A percentile compares a stretch with the other conserved stretches of the same genome.
Conservation (phyloP, 1,140 invertebrate genomes). For the Neodiprion virginianus region DNA sequence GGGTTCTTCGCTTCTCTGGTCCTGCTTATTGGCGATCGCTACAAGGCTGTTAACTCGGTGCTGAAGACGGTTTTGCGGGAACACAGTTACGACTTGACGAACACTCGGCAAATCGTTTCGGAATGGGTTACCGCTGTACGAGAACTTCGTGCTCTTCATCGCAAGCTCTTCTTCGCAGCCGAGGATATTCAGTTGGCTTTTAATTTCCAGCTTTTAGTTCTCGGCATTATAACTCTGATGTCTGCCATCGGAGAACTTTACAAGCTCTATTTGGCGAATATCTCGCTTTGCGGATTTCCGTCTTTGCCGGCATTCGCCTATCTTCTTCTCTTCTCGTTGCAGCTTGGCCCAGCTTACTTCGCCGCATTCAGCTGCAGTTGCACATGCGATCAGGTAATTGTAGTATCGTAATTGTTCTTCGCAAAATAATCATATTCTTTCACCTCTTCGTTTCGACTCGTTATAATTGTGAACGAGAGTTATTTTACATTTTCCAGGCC, state of each 20-base stretch:
- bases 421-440: too few species aligned
- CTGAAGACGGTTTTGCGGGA: neutral
- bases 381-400: neutral
- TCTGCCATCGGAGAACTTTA: neutral
- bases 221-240: neutral
- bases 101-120: neutral
- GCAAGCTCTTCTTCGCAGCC: neutral
- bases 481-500: too few species aligned
- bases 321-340: neutral
- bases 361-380: neutral
- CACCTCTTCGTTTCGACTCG: too few species aligned
- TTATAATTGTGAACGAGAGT: too few species aligned
- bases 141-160: neutral
- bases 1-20: neutral
- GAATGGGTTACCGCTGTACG: neutral
- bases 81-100: constrained; percentile 1
- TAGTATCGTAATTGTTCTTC: neutral
- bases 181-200: neutral
- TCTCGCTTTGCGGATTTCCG: neutral
- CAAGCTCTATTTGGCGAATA: neutral
- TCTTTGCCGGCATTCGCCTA: neutral
- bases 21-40: neutral
- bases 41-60: neutral
- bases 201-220: neutral
- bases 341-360: neutral